These are phyloP conservation scores for Polypterus senegalus DNA, from an alignment of 2,113 vertebrate genomes.

Conservation along the genomic window DNA sequence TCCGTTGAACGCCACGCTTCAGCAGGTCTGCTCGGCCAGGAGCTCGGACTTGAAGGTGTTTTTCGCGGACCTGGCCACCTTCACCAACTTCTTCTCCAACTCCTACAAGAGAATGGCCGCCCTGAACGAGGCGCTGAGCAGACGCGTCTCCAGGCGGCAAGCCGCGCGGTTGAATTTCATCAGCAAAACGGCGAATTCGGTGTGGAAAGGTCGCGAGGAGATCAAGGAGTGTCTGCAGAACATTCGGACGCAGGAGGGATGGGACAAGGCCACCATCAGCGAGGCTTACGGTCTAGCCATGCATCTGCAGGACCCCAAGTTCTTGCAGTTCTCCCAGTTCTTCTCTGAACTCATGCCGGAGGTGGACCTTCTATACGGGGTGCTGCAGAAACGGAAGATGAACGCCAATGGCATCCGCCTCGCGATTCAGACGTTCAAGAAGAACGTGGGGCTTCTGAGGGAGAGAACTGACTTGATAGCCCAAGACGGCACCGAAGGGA, in stretches of 20 bases:
- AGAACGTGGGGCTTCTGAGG: neutral
- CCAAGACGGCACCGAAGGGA: neutral
- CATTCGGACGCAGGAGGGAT: neutral
- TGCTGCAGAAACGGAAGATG: conserved; percentile 1
- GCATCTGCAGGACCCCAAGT: neutral
- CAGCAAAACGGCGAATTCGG: neutral
- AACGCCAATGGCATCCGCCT: neutral
- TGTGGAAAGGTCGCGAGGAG: neutral
- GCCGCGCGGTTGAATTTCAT: conserved; percentile 6
- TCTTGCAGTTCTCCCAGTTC: neutral
- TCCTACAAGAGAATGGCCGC: conserved; percentile 7
- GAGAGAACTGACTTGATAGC: neutral
- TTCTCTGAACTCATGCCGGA: neutral
- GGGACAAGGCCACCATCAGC: conserved; percentile 7
- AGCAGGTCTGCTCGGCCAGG: conserved; percentile 1
- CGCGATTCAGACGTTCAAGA: neutral
- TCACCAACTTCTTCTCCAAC: conserved; percentile 4
- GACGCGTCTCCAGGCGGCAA: neutral
- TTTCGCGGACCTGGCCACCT: neutral
- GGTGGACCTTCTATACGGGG: neutral
- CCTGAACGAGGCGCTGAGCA: neutral
- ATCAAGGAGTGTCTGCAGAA: conserved; percentile 3
- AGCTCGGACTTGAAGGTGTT: conserved; percentile 1
- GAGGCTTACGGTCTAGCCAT: conserved; percentile 5
- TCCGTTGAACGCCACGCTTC: conserved; percentile 4